Conservation (phyloP, 1,140 invertebrate species). For the Druon quercuslanigerum region DNA sequence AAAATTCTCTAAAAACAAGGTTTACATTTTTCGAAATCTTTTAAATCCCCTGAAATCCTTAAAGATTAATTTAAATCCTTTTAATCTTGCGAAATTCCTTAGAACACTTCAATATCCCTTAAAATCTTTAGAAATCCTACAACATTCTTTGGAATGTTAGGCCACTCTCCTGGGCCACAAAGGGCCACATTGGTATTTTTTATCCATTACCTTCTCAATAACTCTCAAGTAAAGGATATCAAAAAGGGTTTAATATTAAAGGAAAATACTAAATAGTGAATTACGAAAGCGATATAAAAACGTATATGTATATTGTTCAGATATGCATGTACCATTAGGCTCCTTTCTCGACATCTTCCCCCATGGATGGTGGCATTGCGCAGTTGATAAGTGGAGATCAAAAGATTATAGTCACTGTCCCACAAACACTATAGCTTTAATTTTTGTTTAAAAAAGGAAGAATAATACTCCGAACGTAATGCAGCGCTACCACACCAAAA, state of each 20-base stretch:
- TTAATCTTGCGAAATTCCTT: too few species aligned
- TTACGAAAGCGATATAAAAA: background rate
- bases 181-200: too few species aligned
- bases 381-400: slow-evolving; percentile 7
- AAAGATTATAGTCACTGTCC: background rate
- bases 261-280: background rate
- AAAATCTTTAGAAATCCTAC: too few species aligned
- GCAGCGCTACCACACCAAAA: background rate
- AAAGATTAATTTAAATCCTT: too few species aligned
- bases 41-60: too few species aligned
- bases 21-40: too few species aligned
- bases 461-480: background rate
- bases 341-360: background rate
- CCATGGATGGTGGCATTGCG: background rate
- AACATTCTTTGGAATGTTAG: too few species aligned
- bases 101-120: too few species aligned
- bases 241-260: background rate
- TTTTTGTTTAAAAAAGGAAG: slow-evolving; percentile 5
- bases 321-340: background rate
- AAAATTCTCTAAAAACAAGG: too few species aligned
- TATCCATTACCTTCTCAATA: too few species aligned
- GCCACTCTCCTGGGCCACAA: too few species aligned
- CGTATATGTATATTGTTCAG: background rate
- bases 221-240: too few species aligned
- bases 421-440: slow-evolving; percentile 9